phyloP scores from a whole-genome alignment of 2,888 invertebrate genomes.

The Stenodera caucasica region DNA sequence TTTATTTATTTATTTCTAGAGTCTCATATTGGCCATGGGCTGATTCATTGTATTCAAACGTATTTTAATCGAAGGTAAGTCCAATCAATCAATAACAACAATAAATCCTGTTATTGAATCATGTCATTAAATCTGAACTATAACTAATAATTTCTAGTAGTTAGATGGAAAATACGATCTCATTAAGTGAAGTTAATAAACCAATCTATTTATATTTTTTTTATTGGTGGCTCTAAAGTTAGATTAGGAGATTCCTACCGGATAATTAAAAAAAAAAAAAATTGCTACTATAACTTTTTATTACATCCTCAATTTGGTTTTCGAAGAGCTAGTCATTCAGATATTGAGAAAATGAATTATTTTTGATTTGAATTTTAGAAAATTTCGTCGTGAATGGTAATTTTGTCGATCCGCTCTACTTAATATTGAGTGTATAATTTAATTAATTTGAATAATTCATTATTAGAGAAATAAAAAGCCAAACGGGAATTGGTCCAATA shows the following conservation, averaged over 20 bases:
- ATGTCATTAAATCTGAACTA: neutral
- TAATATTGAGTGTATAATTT: neutral
- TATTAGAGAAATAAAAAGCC: neutral
- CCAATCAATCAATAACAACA: neutral
- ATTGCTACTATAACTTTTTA: neutral
- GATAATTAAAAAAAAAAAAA: neutral
- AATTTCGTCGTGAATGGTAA: neutral
- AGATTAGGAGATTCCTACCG: neutral
- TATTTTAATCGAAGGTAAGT: constrained; percentile 20
- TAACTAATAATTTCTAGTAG: neutral
- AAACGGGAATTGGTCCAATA: too few relatives aligned
- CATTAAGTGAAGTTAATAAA: neutral
- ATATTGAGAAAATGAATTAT: neutral
- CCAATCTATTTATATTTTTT: neutral
- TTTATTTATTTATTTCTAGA: constrained; percentile 19
- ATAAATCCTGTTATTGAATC: neutral
- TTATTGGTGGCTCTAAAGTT: neutral
- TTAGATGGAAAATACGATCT: neutral
- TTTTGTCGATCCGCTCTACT: neutral
- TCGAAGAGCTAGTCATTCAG: too few relatives aligned
- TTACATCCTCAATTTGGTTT: neutral
- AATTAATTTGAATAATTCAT: neutral
- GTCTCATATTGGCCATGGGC: constrained; percentile 30
- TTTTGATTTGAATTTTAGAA: neutral
- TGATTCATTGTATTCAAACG: constrained; percentile 23